These are phyloP conservation scores for Oxyura jamaicensis DNA, from an alignment of 2,113 vertebrate species.

Conservation along the genomic window DNA sequence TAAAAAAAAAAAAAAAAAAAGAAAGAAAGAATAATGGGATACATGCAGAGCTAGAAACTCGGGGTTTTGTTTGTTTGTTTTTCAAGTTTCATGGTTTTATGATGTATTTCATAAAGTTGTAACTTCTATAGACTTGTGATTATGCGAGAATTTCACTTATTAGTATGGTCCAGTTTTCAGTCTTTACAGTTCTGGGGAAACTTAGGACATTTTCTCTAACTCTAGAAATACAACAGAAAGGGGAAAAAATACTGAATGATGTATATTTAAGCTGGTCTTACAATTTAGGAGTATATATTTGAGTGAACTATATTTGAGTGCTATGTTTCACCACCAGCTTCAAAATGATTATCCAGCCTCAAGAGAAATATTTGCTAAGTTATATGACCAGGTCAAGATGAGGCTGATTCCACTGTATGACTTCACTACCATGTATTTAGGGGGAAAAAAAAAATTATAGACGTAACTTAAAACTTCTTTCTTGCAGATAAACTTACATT, in stretches of 20 bases:
- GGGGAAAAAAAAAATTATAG: not conserved
- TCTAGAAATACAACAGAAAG: not conserved
- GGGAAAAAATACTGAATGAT: not conserved
- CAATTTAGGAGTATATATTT: not conserved
- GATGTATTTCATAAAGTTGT: not conserved
- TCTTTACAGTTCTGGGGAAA: not conserved
- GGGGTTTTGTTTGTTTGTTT: accelerated
- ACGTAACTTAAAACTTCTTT: conserved; percentile 1
- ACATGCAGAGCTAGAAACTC: not conserved
- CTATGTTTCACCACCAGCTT: conserved; percentile 17
- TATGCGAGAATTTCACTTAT: not conserved
- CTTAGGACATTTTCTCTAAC: not conserved
- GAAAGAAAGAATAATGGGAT: not conserved
- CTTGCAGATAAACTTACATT: not conserved
- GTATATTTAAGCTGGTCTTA: not conserved
- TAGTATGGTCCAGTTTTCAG: not conserved
- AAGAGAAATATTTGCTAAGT: conserved; percentile 40
- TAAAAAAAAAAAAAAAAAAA: not conserved
- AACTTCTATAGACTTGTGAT: not conserved
- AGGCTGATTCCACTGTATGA: not conserved
- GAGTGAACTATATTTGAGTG: not conserved
- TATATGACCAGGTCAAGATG: not conserved
- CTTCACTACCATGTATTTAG: not conserved
- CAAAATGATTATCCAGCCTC: conserved; percentile 4
- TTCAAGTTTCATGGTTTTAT: not conserved